phyloP scores from a whole-genome alignment of 2,888 invertebrate species.

The Aphrophora alni region DNA sequence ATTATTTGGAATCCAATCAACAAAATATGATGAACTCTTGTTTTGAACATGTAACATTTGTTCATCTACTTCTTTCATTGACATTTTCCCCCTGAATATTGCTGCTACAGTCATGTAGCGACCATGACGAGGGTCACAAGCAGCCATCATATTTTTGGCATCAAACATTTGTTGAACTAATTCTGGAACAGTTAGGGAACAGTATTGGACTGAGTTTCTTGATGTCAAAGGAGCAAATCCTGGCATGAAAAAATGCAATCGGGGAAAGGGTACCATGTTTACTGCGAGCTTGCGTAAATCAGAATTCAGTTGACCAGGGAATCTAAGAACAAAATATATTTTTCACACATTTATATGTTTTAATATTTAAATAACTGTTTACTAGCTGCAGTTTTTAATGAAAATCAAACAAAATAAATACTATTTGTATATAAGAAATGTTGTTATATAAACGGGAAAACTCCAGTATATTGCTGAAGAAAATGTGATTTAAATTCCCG shows the following conservation, averaged over 20 bases:
- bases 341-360: too few species aligned
- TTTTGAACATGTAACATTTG: slow-evolving; percentile 62
- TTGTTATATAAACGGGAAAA: too few species aligned
- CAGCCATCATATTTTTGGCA: slow-evolving; percentile 66
- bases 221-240: slow-evolving; percentile 75
- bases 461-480: too few species aligned
- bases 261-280: too few species aligned
- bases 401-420: too few species aligned
- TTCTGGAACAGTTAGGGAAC: slow-evolving; percentile 61
- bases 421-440: too few species aligned
- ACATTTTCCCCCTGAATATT: slow-evolving; percentile 60
- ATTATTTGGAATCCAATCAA: slow-evolving; percentile 56
- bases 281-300: slow-evolving; percentile 64
- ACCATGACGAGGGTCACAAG: slow-evolving; percentile 64
- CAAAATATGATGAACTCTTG: slow-evolving; percentile 56
- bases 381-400: too few species aligned
- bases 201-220: slow-evolving; percentile 62
- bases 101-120: slow-evolving; percentile 67
- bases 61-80: slow-evolving; percentile 59
- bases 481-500: too few species aligned
- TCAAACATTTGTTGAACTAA: slow-evolving; percentile 64
- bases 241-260: slow-evolving; percentile 65
- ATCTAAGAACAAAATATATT: slow-evolving; percentile 27
- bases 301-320: slow-evolving; percentile 68
- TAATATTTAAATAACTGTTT: too few species aligned